These are phyloP conservation scores for Unio delphinus DNA, from an alignment of 2,888 invertebrate genomes.

Conservation along the genomic window DNA sequence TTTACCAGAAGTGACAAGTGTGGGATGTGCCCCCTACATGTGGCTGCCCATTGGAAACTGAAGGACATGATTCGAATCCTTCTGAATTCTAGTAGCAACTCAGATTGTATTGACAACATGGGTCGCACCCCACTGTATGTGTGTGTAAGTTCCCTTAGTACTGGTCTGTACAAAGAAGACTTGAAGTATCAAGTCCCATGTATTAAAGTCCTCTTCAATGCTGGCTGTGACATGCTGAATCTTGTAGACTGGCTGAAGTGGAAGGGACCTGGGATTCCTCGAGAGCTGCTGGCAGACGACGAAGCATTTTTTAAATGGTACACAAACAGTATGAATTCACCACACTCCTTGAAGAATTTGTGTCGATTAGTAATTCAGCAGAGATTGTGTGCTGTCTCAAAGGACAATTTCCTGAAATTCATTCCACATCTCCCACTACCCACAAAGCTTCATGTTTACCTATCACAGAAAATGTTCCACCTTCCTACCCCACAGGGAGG, in stretches of 20 bases:
- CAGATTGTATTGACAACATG: constrained; percentile 63
- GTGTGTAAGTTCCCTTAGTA: constrained; percentile 68
- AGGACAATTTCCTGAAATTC: constrained; percentile 56
- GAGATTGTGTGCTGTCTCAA: constrained; percentile 49
- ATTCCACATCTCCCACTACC: constrained; percentile 65
- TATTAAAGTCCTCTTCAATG: constrained; percentile 63
- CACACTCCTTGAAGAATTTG: constrained; percentile 67
- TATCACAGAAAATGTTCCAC: constrained; percentile 67
- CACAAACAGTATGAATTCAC: constrained; percentile 56
- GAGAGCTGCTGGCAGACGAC: constrained; percentile 59
- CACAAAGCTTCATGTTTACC: constrained; percentile 61
- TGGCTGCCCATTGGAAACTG: constrained; percentile 70
- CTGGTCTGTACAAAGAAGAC: constrained; percentile 69
- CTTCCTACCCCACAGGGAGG: constrained; percentile 37
- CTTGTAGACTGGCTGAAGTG: constrained; percentile 70
- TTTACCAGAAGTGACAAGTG: constrained; percentile 63
- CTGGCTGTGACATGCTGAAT: constrained; percentile 71
- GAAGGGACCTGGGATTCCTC: constrained; percentile 68
- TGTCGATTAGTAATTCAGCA: constrained; percentile 70
- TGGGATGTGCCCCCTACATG: constrained; percentile 68
- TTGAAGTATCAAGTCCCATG: constrained; percentile 67
- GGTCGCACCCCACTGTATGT: constrained; percentile 69
- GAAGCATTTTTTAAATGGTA: constrained; percentile 66
- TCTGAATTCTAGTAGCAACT: constrained; percentile 57
- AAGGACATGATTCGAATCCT: constrained; percentile 65